phyloP scores from a whole-genome alignment of 2,113 vertebrate species.

The Burhinus bistriatus region DNA sequence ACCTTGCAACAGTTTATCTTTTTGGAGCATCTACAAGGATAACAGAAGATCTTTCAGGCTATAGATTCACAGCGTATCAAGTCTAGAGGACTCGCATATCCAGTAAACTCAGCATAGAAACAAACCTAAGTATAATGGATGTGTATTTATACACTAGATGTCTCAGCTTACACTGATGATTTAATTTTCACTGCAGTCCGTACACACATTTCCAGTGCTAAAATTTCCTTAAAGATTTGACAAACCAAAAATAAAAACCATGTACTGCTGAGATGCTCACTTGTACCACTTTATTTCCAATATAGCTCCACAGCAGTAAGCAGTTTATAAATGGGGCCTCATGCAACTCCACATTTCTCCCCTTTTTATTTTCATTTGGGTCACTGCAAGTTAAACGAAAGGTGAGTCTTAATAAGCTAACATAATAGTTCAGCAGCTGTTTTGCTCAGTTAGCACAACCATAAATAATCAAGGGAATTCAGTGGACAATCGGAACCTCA shows the following conservation, averaged over 20 bases:
- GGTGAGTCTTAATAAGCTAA: background rate
- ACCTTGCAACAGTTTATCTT: slow-evolving; percentile 43
- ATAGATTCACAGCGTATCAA: background rate
- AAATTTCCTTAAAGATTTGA: background rate
- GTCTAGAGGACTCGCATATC: background rate
- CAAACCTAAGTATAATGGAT: background rate
- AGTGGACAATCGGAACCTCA: background rate
- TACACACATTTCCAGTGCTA: background rate
- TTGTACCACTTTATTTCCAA: background rate
- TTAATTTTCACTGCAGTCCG: background rate
- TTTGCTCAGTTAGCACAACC: background rate
- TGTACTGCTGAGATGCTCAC: background rate
- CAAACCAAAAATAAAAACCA: background rate
- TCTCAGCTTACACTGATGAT: background rate
- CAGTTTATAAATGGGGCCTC: background rate
- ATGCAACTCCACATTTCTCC: background rate
- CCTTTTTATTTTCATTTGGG: background rate
- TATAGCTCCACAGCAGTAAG: background rate
- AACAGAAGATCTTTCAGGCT: slow-evolving; percentile 16
- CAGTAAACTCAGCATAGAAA: background rate
- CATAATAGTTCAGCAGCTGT: background rate
- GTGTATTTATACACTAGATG: background rate
- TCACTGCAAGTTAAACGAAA: background rate
- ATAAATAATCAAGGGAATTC: background rate
- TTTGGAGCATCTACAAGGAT: background rate